Evolutionary conservation across 2,113 vertebrate genomes (phyloP).

Genomic region (Acrocephalus arundinaceus): DNA sequence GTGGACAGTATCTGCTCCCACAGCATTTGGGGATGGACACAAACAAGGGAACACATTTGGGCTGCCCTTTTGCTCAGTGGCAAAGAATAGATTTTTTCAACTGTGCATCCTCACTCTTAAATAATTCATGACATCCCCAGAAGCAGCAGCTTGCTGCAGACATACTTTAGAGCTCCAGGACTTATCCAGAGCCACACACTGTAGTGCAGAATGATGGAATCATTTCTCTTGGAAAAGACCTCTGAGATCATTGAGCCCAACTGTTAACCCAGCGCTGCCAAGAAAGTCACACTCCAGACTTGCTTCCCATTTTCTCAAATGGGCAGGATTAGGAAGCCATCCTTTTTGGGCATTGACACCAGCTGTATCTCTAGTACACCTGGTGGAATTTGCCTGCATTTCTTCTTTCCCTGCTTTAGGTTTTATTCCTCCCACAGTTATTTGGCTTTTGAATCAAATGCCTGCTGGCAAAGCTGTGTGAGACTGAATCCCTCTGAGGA

Average conservation of each 20-base stretch:
- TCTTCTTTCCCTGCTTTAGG: neutral
- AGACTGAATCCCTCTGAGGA: neutral
- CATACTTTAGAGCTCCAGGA: neutral
- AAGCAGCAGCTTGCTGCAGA: neutral
- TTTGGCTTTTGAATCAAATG: neutral
- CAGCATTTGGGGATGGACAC: neutral
- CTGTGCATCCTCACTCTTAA: neutral
- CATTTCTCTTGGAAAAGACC: neutral
- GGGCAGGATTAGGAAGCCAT: neutral
- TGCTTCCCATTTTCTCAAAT: neutral
- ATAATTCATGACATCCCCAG: neutral
- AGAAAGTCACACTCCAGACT: neutral
- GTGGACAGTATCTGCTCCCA: neutral
- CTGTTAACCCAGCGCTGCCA: neutral
- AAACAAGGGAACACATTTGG: neutral
- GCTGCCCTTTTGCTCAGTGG: neutral
- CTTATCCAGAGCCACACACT: neutral
- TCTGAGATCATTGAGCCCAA: neutral
- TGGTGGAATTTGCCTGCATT: neutral
- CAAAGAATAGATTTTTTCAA: neutral
- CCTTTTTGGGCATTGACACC: neutral
- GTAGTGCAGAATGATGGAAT: neutral
- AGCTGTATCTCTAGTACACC: neutral
- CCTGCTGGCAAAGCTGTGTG: neutral
- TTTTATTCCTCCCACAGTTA: neutral